Percentiles rank a stretch among this genome's conserved stretches.
Evolutionary conservation across 2,113 vertebrate genomes (phyloP).

Genomic region (Verasper variegatus): DNA sequence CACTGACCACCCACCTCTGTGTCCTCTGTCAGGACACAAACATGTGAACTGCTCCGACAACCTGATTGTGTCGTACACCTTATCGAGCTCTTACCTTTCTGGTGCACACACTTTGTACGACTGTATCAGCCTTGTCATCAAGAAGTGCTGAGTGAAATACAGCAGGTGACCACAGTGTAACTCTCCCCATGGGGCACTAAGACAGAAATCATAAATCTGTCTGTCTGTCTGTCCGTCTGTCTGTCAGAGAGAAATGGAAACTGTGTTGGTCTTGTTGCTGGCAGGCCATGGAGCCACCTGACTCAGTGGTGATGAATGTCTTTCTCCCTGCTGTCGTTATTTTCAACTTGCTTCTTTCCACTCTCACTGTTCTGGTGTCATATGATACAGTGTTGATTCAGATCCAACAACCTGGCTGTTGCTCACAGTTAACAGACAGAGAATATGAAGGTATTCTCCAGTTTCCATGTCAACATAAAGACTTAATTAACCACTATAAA

Average conservation of each 20-base stretch:
- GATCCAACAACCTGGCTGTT: background rate
- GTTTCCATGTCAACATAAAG: background rate
- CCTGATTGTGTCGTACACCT: background rate
- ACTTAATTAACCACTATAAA: background rate
- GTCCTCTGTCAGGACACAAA: constrained; percentile 16
- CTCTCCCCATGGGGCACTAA: background rate
- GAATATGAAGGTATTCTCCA: background rate
- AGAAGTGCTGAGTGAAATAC: constrained; percentile 40
- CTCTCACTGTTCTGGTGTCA: too few species aligned
- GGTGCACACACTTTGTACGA: background rate
- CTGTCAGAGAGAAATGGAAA: constrained; percentile 38
- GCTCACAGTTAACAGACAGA: too few species aligned
- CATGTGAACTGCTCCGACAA: background rate
- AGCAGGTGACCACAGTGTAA: constrained; percentile 31
- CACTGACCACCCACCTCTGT: constrained; percentile 52
- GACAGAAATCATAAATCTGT: too few species aligned
- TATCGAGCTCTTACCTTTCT: background rate
- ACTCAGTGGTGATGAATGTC: constrained; percentile 25
- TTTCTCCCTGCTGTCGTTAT: background rate
- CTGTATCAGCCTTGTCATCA: constrained; percentile 7
- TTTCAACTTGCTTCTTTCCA: background rate
- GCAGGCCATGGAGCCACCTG: constrained; percentile 17
- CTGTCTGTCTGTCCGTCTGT: background rate
- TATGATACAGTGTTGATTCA: background rate
- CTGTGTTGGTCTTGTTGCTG: constrained; percentile 11